A percentile compares a stretch with the other conserved stretches of the same genome.
phyloP scores from a whole-genome alignment of 2,797 vertebrate species.

The Dipus sagitta region DNA sequence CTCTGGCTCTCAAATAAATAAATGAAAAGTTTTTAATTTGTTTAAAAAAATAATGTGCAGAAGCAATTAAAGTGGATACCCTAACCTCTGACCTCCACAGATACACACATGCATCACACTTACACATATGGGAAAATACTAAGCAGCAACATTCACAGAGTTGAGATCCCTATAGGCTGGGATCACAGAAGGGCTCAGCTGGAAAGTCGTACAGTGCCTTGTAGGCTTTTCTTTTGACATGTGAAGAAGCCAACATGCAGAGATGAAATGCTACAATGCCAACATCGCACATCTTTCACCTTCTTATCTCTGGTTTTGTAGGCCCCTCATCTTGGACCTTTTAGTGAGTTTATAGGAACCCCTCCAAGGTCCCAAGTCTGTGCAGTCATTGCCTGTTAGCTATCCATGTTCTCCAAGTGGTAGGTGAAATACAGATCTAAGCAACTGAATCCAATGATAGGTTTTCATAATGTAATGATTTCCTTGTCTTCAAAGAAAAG shows the following conservation, averaged over 20 bases:
- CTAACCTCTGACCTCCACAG: too few species aligned
- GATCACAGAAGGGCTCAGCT: background rate
- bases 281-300: background rate
- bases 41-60: too few species aligned
- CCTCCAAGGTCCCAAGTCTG: too few species aligned
- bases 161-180: background rate
- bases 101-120: too few species aligned
- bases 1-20: too few species aligned
- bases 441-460: background rate
- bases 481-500: constrained; percentile 81
- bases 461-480: background rate
- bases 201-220: background rate
- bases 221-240: background rate
- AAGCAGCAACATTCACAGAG: too few species aligned
- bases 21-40: too few species aligned
- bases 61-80: too few species aligned
- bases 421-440: background rate
- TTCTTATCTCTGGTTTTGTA: background rate
- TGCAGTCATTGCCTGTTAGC: background rate
- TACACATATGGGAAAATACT: too few species aligned
- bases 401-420: background rate
- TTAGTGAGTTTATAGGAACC: background rate
- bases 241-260: background rate
- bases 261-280: background rate
- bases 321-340: background rate